A percentile compares a stretch with the other conserved stretches of the same genome.
These are phyloP conservation scores for Limnodromus scolopaceus DNA, from an alignment of 2,797 vertebrate species.

Conservation along the genomic window DNA sequence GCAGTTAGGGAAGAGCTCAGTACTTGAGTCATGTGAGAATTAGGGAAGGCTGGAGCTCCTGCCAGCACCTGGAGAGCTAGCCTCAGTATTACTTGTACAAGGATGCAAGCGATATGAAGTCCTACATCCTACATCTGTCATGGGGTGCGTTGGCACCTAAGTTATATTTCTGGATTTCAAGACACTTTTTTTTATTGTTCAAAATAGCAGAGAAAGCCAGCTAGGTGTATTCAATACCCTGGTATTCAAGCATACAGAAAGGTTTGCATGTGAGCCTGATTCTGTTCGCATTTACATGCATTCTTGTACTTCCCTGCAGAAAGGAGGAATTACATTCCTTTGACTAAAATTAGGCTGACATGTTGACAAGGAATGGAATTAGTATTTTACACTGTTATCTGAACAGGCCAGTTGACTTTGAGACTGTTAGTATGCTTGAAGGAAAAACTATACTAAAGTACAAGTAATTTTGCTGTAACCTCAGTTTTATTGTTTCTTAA, in stretches of 20 bases:
- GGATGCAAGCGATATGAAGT: neutral
- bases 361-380: neutral
- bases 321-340: neutral
- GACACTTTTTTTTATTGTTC: neutral
- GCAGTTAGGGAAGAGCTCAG: neutral
- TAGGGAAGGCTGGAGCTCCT: neutral
- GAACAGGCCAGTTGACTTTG: neutral
- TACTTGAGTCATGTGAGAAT: rapidly evolving
- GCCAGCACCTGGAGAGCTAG: neutral
- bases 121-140: rapidly evolving
- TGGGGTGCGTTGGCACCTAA: neutral
- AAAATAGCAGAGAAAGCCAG: neutral
- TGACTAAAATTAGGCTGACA: neutral
- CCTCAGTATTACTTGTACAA: neutral
- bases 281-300: neutral
- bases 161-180: neutral
- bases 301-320: neutral
- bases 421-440: neutral
- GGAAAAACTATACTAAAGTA: neutral
- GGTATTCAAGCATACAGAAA: neutral
- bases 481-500: neutral
- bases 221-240: neutral
- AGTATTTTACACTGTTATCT: neutral
- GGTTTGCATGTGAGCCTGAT: neutral
- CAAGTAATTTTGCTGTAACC: neutral